These are phyloP conservation scores for Ennomos fuscantarius DNA, from an alignment of 2,888 invertebrate genomes.

Conservation along the genomic window DNA sequence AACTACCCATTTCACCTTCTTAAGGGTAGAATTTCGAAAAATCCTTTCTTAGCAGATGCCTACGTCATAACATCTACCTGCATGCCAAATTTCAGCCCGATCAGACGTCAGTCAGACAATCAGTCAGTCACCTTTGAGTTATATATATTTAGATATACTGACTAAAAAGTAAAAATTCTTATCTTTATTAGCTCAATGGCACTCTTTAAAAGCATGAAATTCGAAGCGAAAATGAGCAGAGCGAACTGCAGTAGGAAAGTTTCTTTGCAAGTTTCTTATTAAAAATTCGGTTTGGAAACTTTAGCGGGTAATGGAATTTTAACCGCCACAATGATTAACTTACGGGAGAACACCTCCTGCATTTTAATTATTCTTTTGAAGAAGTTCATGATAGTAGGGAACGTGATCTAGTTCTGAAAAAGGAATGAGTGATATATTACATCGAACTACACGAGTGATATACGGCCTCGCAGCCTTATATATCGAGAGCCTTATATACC, in stretches of 20 bases:
- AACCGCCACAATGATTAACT: constrained; percentile 67
- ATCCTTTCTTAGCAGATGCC: no score
- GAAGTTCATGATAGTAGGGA: constrained; percentile 32
- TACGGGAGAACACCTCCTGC: constrained; percentile 47
- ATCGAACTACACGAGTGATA: no score
- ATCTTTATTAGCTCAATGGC: constrained; percentile 13
- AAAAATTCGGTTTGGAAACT: constrained; percentile 71
- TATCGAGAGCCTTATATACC: no score
- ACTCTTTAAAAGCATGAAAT: constrained; percentile 33
- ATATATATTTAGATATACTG: no score
- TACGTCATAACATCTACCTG: no score
- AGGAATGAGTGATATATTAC: neutral
- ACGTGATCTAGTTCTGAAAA: constrained; percentile 8
- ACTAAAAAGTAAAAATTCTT: neutral
- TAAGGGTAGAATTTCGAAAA: no score
- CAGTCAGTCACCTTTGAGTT: no score
- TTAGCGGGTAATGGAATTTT: constrained; percentile 70
- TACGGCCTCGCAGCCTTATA: no score
- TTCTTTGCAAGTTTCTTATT: constrained; percentile 65
- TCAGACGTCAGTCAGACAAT: no score
- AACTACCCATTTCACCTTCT: no score
- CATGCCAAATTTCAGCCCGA: no score
- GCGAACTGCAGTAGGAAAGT: constrained; percentile 45
- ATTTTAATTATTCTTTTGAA: constrained; percentile 27
- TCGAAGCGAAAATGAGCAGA: constrained; percentile 57